Conservation (phyloP, 2,888 invertebrate species). For the Eulithis prunata region DNA sequence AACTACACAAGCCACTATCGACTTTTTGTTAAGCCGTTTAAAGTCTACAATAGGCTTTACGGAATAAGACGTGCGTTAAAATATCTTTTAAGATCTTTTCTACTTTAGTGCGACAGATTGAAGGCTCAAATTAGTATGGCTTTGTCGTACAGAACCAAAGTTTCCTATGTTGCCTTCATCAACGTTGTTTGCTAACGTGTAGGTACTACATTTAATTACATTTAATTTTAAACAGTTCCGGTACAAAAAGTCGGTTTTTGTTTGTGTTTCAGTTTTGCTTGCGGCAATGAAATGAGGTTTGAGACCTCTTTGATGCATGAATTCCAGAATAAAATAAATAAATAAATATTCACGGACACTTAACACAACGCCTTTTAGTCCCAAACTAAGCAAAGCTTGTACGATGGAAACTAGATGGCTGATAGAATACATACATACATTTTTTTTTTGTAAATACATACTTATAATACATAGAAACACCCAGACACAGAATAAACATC, state of each 20-base stretch:
- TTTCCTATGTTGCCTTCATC: constrained; percentile 18
- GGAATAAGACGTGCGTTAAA: neutral
- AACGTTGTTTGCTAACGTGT: constrained; percentile 27
- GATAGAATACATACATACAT: too few species aligned
- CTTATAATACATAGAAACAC: too few species aligned
- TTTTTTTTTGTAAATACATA: too few species aligned
- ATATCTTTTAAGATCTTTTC: neutral
- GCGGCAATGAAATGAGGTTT: constrained; percentile 25
- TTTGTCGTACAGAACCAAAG: constrained; percentile 10
- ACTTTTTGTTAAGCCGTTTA: constrained; percentile 4
- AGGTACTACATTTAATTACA: constrained; percentile 27
- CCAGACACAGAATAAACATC: too few species aligned
- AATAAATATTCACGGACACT: too few species aligned
- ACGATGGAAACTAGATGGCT: too few species aligned
- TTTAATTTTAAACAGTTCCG: constrained; percentile 20
- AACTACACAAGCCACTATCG: constrained; percentile 7
- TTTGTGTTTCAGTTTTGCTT: constrained; percentile 21
- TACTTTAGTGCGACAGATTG: neutral
- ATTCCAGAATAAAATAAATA: neutral
- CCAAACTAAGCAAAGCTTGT: too few species aligned
- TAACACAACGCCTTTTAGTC: too few species aligned
- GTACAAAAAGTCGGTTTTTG: constrained; percentile 26
- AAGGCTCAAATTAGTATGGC: constrained; percentile 11
- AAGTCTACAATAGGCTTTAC: constrained; percentile 13
- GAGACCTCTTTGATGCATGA: constrained; percentile 1